Base-by-base conservation (phyloP, 2,888 invertebrate species). In the Heliconius aoede region DNA sequence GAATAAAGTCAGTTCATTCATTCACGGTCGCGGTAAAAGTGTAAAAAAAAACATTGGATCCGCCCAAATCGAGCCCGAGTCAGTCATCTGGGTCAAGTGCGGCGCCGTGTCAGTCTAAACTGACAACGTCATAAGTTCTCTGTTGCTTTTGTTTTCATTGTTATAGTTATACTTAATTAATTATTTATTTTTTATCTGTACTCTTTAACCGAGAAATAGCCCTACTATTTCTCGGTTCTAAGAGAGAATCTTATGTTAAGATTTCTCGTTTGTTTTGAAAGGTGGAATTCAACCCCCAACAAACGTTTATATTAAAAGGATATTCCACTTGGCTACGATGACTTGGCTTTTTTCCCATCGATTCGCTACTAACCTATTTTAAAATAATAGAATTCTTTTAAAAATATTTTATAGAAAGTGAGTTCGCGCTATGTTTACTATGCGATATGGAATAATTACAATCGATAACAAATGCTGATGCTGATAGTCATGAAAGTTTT, bases 21-120 rank as follows among this genome's bases (percentile, higher is more conserved):
- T 75, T 79, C 84, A 88, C 89, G 89, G 90, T 88, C 88, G 85
- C 81, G 83, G 89, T 89, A 90, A 90, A 90, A 90, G 90, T 89
- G 86, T 87, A 86, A 87, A 86, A 87, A 86, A 87, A 90, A 90
- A 88, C 61, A 67, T 72, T 67, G 72, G 46, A 74, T 60, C 55
- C 72, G 65, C 60, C 74, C 51, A 74, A 68, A 74, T 32, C 46
- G 36, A 62, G 65, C 55, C 62, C 46, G 36, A 62, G 65, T 61
- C 62, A 62, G 67, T 72, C 62, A 79, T 74, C 72, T 78, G 26
- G 79, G 79, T 79, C 79, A 79, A 79, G 78, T 72, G 73, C 72
- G 69, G 46, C 67, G 26, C 60, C 28, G 36, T 55, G 30, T 36
- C 51, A 60, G 40, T 60, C 72, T 61, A 21, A 36, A 36, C 15